Conservation (phyloP, 2,113 vertebrate genomes). For the Galeopterus variegatus region DNA sequence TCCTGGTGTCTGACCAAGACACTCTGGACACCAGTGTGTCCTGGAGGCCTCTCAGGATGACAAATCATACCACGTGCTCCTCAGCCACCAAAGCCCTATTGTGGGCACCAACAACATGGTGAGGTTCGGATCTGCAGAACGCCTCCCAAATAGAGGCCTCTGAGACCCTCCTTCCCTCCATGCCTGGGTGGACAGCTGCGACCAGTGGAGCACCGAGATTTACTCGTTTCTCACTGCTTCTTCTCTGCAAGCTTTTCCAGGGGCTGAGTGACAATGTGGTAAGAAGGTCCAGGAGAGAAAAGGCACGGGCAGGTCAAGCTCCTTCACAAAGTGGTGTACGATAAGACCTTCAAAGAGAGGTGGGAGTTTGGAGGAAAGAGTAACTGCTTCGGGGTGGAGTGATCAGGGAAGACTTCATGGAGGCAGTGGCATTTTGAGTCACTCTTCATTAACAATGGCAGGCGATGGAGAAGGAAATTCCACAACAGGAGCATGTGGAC, state of each 20-base stretch:
- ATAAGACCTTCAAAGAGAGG: background rate
- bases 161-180: background rate
- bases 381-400: background rate
- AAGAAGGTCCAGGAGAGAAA: background rate
- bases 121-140: background rate
- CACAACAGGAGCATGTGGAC: background rate
- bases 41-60: background rate
- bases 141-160: background rate
- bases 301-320: background rate
- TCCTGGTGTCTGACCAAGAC: background rate
- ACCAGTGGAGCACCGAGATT: too few relatives aligned
- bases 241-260: background rate
- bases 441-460: background rate
- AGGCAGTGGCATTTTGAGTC: background rate
- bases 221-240: background rate
- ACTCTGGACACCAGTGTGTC: background rate
- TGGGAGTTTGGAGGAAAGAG: background rate
- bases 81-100: background rate
- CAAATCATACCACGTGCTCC: too few relatives aligned
- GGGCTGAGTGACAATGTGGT: background rate
- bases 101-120: fast-evolving
- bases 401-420: slow-evolving; percentile 6
- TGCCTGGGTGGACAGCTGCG: background rate
- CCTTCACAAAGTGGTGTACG: background rate
- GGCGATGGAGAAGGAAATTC: background rate